phyloP scores from a whole-genome alignment of 2,797 vertebrate species.

The Tympanoctomys barrerae region DNA sequence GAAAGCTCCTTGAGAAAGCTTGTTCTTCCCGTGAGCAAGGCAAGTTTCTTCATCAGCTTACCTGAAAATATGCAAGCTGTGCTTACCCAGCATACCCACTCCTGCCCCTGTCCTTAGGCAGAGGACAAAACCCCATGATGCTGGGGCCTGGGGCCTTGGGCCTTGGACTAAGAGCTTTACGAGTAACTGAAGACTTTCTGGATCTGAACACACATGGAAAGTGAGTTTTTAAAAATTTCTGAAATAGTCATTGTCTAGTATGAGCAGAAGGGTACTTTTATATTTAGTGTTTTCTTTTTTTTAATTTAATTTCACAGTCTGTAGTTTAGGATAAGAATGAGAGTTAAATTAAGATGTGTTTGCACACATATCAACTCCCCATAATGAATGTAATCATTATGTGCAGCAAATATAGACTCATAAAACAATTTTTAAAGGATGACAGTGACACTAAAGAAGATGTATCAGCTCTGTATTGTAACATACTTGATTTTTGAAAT shows the following conservation, averaged over 20 bases:
- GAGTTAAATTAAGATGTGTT: background rate
- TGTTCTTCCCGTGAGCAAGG: background rate
- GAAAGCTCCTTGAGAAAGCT: background rate
- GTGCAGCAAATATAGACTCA: background rate
- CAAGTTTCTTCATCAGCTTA: background rate
- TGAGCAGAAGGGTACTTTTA: background rate
- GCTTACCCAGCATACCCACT: fast-evolving
- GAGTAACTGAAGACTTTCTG: background rate
- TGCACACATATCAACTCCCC: background rate
- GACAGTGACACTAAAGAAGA: background rate
- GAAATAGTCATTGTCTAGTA: background rate
- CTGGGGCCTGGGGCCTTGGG: background rate
- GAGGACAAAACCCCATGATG: background rate
- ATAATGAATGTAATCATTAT: background rate
- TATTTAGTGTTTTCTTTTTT: background rate
- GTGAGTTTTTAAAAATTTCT: background rate
- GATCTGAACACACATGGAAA: background rate
- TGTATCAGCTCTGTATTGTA: background rate
- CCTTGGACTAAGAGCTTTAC: background rate
- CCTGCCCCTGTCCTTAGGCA: background rate
- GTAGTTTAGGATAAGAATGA: background rate
- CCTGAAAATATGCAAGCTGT: background rate
- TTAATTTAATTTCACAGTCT: background rate
- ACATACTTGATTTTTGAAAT: constrained; percentile 21
- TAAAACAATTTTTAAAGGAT: background rate